Evolutionary conservation across 2,888 invertebrate species (phyloP), one percentile per base, ranked within the genome.

Genomic region (Sipunculus nudus): DNA sequence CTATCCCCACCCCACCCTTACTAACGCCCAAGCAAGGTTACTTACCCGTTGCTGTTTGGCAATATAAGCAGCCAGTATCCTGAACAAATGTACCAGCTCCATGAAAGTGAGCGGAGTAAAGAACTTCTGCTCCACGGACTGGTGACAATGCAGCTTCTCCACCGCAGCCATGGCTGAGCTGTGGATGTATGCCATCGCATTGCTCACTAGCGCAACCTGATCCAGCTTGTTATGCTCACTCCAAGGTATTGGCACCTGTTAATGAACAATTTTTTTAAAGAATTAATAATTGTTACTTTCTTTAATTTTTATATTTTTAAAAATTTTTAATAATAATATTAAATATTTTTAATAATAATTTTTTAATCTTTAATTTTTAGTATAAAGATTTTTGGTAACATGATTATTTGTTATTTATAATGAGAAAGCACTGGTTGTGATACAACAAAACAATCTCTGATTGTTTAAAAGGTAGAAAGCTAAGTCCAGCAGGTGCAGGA

Each of bases 151-250:
- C 58, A 76, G 80, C 46, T 77, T 65, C 63, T 78, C 77, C 5
- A 78, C 61, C 1, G 78, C 77, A 10, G 65, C 64, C 59, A 73
- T 73, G 26, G 78, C 70, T 8, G 79, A 77, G 58, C 75, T 62
- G 61, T 82, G 80, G 29, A 82, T 74, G 60, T 79, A 82, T 4
- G 79, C 76, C 80, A 82, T 80, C 10, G 79, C 79, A 32, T 71
- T 67, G 28, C 77, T 70, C 5, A 75, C 70, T 68, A 75, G 70
- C 2, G 64, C 67, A 13, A 80, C 65, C 65, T 81, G 80, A 35
- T 79, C 77, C 8, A 47, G 46, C 41, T 65, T 68, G 13, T 67
- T 59, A 0, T 70, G 65, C 21, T 72, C 70, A 61, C 72, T 75
- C 80, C 80, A 81, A 3, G 78, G 78, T 5, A 80, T 70, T 10